phyloP scores from a whole-genome alignment of 2,113 vertebrate genomes.

The Pelvicachromis taeniatus region DNA sequence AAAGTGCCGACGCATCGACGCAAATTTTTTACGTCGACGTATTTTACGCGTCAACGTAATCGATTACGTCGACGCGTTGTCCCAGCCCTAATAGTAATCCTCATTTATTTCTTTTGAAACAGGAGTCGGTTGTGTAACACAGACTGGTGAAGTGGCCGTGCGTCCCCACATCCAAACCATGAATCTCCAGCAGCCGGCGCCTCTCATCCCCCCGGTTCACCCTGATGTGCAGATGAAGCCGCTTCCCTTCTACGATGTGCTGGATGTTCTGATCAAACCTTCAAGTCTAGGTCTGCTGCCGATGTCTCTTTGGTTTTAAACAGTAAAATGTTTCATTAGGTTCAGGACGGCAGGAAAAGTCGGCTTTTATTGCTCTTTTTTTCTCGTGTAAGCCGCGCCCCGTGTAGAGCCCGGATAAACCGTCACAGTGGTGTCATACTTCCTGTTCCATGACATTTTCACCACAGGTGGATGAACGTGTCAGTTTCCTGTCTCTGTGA shows the following conservation, averaged over 20 bases:
- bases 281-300: constrained; percentile 92
- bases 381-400: neutral
- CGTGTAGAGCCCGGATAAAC: neutral
- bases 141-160: constrained; percentile 62
- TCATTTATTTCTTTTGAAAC: constrained; percentile 29
- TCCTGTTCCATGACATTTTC: neutral
- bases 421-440: neutral
- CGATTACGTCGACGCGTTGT: too few relatives aligned
- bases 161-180: constrained; percentile 78
- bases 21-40: too few relatives aligned
- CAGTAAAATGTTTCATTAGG: neutral
- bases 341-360: neutral
- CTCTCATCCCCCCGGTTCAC: constrained; percentile 89
- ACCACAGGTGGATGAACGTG: neutral
- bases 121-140: constrained; percentile 72
- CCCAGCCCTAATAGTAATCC: too few relatives aligned
- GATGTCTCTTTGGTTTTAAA: neutral
- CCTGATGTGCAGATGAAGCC: constrained; percentile 93
- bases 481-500: neutral
- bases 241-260: constrained; percentile 92
- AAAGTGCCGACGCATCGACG: too few relatives aligned
- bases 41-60: too few relatives aligned
- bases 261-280: constrained; percentile 94
- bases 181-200: constrained; percentile 86
- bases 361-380: accelerated